Evolutionary conservation across 2,113 vertebrate species (phyloP).

Genomic region (Deroptyus accipitrinus): DNA sequence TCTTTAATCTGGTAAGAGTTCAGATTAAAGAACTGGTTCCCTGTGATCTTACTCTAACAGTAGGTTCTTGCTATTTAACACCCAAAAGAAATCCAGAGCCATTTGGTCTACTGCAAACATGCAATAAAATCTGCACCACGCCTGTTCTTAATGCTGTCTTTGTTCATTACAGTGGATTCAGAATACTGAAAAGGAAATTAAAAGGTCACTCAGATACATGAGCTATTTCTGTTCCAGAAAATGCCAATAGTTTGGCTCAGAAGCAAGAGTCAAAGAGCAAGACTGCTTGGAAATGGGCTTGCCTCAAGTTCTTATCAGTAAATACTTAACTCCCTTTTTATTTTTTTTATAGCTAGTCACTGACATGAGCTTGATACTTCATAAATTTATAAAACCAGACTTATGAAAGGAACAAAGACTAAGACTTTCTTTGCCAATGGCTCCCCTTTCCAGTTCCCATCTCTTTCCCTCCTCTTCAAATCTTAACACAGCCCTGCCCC

Average conservation of each 20-base stretch:
- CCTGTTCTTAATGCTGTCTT: conserved; percentile 23
- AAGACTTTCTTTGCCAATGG: not conserved
- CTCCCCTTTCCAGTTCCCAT: not conserved
- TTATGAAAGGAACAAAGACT: not conserved
- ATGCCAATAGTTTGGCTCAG: not conserved
- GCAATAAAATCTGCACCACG: not conserved
- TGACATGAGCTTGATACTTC: not conserved
- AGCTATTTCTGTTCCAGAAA: conserved; percentile 16
- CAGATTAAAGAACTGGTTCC: not conserved
- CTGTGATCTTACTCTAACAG: not conserved
- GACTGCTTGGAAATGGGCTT: not conserved
- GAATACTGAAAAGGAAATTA: not conserved
- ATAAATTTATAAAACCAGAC: not conserved
- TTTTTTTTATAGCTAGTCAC: not conserved
- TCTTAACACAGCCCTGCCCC: not conserved
- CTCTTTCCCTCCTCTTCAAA: not conserved
- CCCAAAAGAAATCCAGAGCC: not conserved
- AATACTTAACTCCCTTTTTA: not conserved
- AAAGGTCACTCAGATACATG: not conserved
- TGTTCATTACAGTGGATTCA: conserved; percentile 13
- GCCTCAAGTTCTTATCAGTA: not conserved
- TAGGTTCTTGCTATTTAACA: not conserved
- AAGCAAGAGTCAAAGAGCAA: not conserved
- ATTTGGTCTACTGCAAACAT: not conserved
- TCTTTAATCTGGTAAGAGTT: not conserved